phyloP scores from a whole-genome alignment of 2,797 vertebrate species.

The Phataginus tetradactyla region DNA sequence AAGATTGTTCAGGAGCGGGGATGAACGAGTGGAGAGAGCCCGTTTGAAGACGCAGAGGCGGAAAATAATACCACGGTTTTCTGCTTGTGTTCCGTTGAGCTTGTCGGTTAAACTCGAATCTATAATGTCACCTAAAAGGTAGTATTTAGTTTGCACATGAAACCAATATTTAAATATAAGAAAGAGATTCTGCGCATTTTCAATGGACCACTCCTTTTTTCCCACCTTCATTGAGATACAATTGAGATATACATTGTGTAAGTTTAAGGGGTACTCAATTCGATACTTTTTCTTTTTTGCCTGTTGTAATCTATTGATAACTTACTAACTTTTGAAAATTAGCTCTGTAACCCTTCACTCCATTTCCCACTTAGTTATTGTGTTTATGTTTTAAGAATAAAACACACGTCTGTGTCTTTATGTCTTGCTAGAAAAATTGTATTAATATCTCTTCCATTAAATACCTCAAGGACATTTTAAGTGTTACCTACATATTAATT shows the following conservation, averaged over 20 bases:
- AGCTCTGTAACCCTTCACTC: not conserved
- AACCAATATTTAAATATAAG: not conserved
- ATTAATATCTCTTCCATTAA: slow-evolving; percentile 43
- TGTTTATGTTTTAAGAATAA: slow-evolving; percentile 2
- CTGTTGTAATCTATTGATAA: not conserved
- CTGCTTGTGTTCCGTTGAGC: not conserved
- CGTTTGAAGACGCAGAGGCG: not conserved
- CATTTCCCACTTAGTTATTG: slow-evolving; percentile 18
- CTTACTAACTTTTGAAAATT: slow-evolving; percentile 21
- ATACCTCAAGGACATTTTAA: slow-evolving; percentile 16
- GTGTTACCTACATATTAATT: not conserved
- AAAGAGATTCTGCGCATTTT: not conserved
- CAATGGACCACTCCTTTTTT: not conserved
- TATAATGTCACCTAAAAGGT: not conserved
- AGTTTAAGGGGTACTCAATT: not conserved
- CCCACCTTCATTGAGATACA: not conserved
- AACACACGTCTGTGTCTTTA: too few relatives aligned
- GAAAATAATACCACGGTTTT: not conserved
- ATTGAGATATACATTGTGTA: not conserved
- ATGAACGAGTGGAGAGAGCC: not conserved
- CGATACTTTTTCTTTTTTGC: not conserved
- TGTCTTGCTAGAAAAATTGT: slow-evolving; percentile 15
- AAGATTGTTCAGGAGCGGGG: not conserved
- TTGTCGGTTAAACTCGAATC: not conserved
- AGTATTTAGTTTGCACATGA: not conserved